Evolutionary conservation across 2,113 vertebrate species (phyloP), one percentile per base, ranked within the genome.

Genomic region (Corynorhinus townsendii): DNA sequence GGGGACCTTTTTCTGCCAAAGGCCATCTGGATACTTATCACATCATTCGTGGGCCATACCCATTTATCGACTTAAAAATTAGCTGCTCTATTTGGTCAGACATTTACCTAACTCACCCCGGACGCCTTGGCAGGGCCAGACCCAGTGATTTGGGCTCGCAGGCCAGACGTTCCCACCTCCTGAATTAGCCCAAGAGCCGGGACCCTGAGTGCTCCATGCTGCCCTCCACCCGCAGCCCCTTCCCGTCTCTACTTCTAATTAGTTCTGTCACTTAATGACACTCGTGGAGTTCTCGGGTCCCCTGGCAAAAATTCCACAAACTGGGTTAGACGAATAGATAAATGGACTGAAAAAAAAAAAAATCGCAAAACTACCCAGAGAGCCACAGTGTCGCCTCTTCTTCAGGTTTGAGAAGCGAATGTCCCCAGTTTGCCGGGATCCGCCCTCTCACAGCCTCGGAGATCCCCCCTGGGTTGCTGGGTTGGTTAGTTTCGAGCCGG

Each of bases 241-340:
- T n/a, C 35, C 38, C 3, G 11, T 52, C 49, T 86, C 66, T 8
- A 4, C 22, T 77, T 92, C 77, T 86, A 96, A 91, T 95, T 93
- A 84, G 47, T 22, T 83, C 79, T 90, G 40, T 59, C 56, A 86
- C 77, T 73, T 91, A 94, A 93, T 33, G 88, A 95, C 76, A 10
- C 84, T 85, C 33, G 81, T 94, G 86, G 72, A 93, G 77, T 90
- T 77, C 76, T 89, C 5, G n/a, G 76, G 90, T 93, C 84, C 79
- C 82, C 22, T 9, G 87, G 87, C 90, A 94, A 35, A 89, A 84
- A 75, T 89, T 75, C n/a, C 69, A 47, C 66, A 38, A 94, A 82
- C 5, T 45, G 85, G 49, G 40, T 91, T 95, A 84, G 84, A 77
- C 16, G 90, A 89, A 94, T 91, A 69, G 80, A 92, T 76, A 92